Base-by-base conservation (phyloP, 2,888 invertebrate species). In the Papilio gigon region DNA sequence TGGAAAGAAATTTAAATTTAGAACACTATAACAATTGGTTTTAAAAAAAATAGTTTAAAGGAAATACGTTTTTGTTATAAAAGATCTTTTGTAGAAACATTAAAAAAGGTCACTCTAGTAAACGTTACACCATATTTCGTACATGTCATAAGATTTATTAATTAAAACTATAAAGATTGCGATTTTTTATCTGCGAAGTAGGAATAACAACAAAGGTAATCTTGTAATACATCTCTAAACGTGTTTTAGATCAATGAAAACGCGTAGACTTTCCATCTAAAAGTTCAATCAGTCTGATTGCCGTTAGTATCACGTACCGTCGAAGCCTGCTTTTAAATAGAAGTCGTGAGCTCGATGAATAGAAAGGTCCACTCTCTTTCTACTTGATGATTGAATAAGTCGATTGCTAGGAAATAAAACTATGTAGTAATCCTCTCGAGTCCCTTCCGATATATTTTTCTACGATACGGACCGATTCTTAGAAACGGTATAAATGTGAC, bases 11-110 rank as follows among this genome's bases (percentile, higher is more conserved):
- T 47, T 11, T 35, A 35, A 20, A 35, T 6, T 12, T 44, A 58
- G 44, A 25, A 17, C 27, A 88, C 85, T 84, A 87, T 88, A 86
- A 83, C n/a, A n/a, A n/a, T n/a, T n/a, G n/a, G n/a, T n/a, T n/a
- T n/a, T n/a, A n/a, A n/a, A n/a, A n/a, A n/a, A n/a, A n/a, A n/a
- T n/a, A n/a, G n/a, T n/a, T n/a, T n/a, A n/a, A n/a, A n/a, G n/a
- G n/a, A n/a, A n/a, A n/a, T n/a, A n/a, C n/a, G n/a, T n/a, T n/a
- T n/a, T n/a, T n/a, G n/a, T n/a, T n/a, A n/a, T n/a, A n/a, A n/a
- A n/a, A n/a, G n/a, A n/a, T n/a, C n/a, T n/a, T n/a, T n/a, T n/a
- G n/a, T n/a, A n/a, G n/a, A n/a, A n/a, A n/a, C n/a, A n/a, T n/a
- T n/a, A n/a, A n/a, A n/a, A n/a, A 35, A 35, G 33, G 33, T 6